Conservation (phyloP, 1,140 invertebrate species). For the Mizuhopecten yessoensis region DNA sequence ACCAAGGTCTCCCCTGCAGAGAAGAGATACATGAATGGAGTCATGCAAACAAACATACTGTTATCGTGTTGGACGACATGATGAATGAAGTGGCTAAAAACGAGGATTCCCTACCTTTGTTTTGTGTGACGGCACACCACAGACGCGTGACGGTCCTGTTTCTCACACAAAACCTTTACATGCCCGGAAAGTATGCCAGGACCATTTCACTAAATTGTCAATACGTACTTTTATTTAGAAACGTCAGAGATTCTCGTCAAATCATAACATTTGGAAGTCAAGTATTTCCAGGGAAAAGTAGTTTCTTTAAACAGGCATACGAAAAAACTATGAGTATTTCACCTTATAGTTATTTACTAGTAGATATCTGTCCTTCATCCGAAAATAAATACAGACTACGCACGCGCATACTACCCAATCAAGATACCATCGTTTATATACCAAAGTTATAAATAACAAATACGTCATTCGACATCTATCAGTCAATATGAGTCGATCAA, state of each 20-base stretch:
- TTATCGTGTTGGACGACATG: constrained; percentile 44
- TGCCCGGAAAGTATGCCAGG: constrained; percentile 48
- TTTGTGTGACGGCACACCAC: constrained; percentile 44
- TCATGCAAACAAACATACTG: neutral
- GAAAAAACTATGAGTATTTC: constrained; percentile 26
- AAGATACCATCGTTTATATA: constrained; percentile 53
- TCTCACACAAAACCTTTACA: constrained; percentile 54
- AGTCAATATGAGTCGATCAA: constrained; percentile 47
- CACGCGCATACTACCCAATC: constrained; percentile 51
- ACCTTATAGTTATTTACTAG: too few relatives aligned
- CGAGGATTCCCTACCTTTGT: constrained; percentile 47
- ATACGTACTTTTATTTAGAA: constrained; percentile 62
- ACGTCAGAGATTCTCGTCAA: constrained; percentile 61
- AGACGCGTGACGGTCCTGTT: constrained; percentile 42
- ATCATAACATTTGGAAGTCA: constrained; percentile 64
- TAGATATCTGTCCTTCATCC: constrained; percentile 49
- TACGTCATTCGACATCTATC: neutral
- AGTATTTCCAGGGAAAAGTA: constrained; percentile 59
- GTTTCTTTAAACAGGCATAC: constrained; percentile 56
- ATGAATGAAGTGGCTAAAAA: too few relatives aligned
- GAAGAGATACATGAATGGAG: constrained; percentile 45
- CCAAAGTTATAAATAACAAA: constrained; percentile 30
- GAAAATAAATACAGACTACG: constrained; percentile 53
- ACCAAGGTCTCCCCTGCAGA: constrained; percentile 49
- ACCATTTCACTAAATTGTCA: constrained; percentile 51